Evolutionary conservation across 2,797 vertebrate species (phyloP), one percentile per base, ranked within the genome.

Genomic region (Pelobates cultripes): DNA sequence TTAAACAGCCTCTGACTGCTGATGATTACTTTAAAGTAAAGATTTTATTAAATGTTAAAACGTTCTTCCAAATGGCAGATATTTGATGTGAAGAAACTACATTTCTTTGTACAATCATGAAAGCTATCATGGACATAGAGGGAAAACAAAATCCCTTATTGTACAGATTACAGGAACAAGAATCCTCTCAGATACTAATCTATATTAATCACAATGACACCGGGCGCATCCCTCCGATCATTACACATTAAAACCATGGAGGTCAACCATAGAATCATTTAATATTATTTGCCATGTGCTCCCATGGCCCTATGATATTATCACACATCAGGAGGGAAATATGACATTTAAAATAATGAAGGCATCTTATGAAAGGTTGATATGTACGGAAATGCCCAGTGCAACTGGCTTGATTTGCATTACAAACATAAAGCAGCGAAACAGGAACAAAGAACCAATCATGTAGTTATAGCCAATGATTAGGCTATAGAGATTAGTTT

Each of bases 281-380:
- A 63, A 71, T 75, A 81, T 82, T 55, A 55, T 70, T 77, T 80
- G 73, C 66, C 47, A 60, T 61, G 43, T 75, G 57, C 76, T 64
- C 75, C 61, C 67, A 17, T 69, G 76, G 12, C 51, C 70, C 66
- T 64, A 28, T 81, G 79, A 75, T 75, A 51, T 75, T 70, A 75
- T 81, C 79, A 74, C 67, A 70, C 45, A 75, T 70, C 79, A 60
- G 51, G 76, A 77, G 63, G 71, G 74, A 72, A 82, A 77, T 82
- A 6, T 72, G 80, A 75, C 80, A 77, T 82, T 77, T 82, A 70
- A 77, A 72, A 70, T 82, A 82, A 82, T 82, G 68, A 82, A 71
- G 44, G 70, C 73, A 76, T 42, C 28, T 80, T 70, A 81, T 61
- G 64, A 70, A 70, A 77, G 75, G 7, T 14, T 76, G 73, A 81